phyloP scores from a whole-genome alignment of 2,113 vertebrate species.

The Eurystomus gularis region DNA sequence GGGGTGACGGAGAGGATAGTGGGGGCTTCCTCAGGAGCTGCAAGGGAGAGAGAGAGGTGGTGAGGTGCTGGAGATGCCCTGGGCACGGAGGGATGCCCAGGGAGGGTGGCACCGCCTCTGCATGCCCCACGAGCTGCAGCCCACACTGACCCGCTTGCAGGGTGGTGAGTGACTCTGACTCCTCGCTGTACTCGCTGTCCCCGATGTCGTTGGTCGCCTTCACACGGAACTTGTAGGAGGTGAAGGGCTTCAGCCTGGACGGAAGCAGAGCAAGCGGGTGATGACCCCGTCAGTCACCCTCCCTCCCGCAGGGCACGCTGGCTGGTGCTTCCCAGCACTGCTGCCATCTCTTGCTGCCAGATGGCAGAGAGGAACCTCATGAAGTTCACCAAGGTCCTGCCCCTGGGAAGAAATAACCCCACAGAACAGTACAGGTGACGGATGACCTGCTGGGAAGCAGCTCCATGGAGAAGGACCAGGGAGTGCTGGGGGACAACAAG shows the following conservation, averaged over 20 bases:
- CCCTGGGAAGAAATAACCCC: too few species aligned
- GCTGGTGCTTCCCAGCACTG: background rate
- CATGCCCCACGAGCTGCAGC: background rate
- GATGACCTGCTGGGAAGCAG: too few species aligned
- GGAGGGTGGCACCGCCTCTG: too few species aligned
- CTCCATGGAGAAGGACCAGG: too few species aligned
- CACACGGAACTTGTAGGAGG: constrained; percentile 94
- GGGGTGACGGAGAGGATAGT: constrained; percentile 89
- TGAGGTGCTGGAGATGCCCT: background rate
- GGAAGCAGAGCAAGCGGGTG: fast-evolving
- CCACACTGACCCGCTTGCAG: constrained; percentile 89
- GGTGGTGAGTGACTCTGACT: constrained; percentile 94
- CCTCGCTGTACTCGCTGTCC: constrained; percentile 94
- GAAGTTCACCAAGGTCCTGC: too few species aligned
- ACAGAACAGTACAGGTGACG: too few species aligned
- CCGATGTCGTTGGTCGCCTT: constrained; percentile 97
- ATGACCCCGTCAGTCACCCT: background rate
- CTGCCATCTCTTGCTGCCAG: fast-evolving
- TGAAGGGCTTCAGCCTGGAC: constrained; percentile 93
- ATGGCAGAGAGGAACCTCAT: too few species aligned
- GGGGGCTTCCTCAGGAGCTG: constrained; percentile 91
- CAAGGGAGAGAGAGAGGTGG: background rate
- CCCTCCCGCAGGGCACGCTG: fast-evolving
- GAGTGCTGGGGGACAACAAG: too few species aligned
- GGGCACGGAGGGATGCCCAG: background rate